Base-by-base conservation (phyloP, 2,888 invertebrate genomes). In the Xanthorhoe spadicearia region DNA sequence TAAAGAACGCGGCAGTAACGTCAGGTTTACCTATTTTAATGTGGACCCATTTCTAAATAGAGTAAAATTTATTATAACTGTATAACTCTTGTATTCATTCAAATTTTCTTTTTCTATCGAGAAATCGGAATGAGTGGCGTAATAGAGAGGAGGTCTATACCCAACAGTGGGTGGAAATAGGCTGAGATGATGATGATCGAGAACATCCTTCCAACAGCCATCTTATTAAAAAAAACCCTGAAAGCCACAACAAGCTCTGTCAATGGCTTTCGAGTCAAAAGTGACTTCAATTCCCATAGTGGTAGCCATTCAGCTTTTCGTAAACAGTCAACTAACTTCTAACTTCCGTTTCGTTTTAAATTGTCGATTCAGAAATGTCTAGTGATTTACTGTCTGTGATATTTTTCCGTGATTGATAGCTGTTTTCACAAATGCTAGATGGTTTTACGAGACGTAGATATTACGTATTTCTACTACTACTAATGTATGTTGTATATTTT, bases 321-420 rank as follows among this genome's bases (percentile, higher is more conserved):
- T 79, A 77, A 83, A 82, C 77, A 80, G 77, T 77, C 71, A 69
- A 76, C 76, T 77, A 81, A 81, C 77, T 74, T 74, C 77, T 78
- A 81, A 83, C 83, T 84, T 83, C 81, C 81, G 80, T 82, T 86
- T 83, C 79, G 81, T 81, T 85, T 83, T 82, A 85, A 86, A 87
- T 85, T 77, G 82, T 84, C 84, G 81, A 85, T 84, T 81, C 81
- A 82, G 77, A 84, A 84, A 81, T 79, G 80, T 80, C 78, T 72
- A 56, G 82, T 84, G 83, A 88, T 87, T 84, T 87, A 87, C 83
- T 73, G 77, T 75, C 69, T 72, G 77, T 78, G 79, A 78, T 80
- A 86, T 84, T 84, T 83, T 69, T 68, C 71, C 66, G 74, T 74
- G 80, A 83, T 83, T 72, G 76, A 84, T 82, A 77, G 77, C 81